Evolutionary conservation across 2,888 invertebrate species (phyloP).

Genomic region (Tipula confusa): DNA sequence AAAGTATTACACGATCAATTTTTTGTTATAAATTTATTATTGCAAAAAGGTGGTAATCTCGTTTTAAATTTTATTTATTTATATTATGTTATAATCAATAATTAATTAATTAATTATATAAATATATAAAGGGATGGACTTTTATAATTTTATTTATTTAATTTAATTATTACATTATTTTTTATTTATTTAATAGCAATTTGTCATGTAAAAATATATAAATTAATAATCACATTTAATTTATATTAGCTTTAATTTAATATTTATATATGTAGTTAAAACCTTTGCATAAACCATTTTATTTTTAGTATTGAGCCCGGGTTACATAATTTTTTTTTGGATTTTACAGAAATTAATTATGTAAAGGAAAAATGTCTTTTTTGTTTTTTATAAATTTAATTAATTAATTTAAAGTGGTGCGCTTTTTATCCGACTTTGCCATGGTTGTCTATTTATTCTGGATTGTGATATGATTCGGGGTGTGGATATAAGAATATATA

Average conservation of each 20-base stretch:
- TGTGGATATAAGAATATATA: no score
- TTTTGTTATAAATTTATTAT: not conserved
- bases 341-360: not conserved
- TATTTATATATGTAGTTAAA: not conserved
- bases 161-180: no score
- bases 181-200: not conserved
- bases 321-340: no score
- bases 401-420: no score
- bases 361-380: not conserved
- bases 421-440: no score
- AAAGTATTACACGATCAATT: slow-evolving; percentile 5
- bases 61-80: not conserved
- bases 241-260: not conserved
- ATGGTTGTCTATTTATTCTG: no score
- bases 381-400: no score
- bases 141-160: not conserved
- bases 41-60: slow-evolving; percentile 3
- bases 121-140: not conserved
- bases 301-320: not conserved
- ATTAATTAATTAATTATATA: not conserved
- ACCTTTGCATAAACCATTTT: not conserved
- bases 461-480: not conserved
- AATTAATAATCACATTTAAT: not conserved
- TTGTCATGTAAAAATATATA: slow-evolving; percentile 25
- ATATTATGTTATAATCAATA: not conserved